Evolutionary conservation across 2,113 vertebrate genomes (phyloP).

Genomic region (Lagenorhynchus albirostris): DNA sequence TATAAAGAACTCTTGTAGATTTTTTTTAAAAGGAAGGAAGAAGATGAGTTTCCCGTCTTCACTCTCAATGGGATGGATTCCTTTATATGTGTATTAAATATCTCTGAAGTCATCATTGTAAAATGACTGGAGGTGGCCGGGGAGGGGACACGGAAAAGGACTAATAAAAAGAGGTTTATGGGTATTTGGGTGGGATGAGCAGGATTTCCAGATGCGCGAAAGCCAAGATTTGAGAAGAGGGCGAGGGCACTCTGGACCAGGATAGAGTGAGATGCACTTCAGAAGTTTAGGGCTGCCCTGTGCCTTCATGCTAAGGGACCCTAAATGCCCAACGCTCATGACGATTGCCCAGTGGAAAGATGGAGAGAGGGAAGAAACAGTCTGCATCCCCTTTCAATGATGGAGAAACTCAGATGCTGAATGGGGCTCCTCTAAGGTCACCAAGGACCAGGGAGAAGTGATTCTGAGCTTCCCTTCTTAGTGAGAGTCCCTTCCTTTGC

Average conservation of each 20-base stretch:
- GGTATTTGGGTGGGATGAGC: background rate
- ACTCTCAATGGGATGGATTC: background rate
- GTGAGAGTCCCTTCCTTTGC: background rate
- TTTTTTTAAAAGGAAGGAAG: background rate
- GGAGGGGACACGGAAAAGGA: background rate
- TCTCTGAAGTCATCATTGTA: background rate
- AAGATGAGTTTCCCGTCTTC: background rate
- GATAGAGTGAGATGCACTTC: background rate
- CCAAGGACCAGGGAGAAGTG: background rate
- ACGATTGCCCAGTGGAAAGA: accelerated
- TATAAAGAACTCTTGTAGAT: background rate
- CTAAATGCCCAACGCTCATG: background rate
- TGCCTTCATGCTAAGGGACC: background rate
- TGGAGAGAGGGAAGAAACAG: background rate
- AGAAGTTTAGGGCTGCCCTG: background rate
- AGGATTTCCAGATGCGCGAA: background rate
- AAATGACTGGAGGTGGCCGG: background rate
- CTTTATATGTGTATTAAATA: background rate
- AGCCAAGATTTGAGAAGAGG: background rate
- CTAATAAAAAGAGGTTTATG: constrained; percentile 47
- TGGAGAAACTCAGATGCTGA: background rate
- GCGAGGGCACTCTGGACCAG: background rate
- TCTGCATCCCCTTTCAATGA: background rate
- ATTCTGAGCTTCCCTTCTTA: background rate
- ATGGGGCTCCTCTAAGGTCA: background rate